These are phyloP conservation scores for Epiperipatus broadwayi DNA, from an alignment of 2,888 invertebrate species.

Conservation along the genomic window DNA sequence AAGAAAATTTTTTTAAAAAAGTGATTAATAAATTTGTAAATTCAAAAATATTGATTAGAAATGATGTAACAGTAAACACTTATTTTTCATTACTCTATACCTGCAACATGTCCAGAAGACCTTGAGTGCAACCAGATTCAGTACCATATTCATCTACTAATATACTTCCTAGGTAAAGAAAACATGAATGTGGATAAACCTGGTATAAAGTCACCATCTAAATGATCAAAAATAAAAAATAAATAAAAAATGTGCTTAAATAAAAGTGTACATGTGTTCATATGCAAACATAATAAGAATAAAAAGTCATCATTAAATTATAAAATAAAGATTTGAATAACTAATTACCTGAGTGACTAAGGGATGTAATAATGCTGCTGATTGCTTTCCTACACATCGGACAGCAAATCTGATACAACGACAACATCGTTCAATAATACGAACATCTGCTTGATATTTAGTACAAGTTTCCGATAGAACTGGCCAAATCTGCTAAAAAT, in stretches of 20 bases:
- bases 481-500: conserved; percentile 56
- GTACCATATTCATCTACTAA: conserved; percentile 72
- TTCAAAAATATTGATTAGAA: too few species aligned
- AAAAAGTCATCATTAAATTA: conserved; percentile 13
- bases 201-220: conserved; percentile 52
- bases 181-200: conserved; percentile 56
- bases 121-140: conserved; percentile 47
- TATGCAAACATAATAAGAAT: not conserved
- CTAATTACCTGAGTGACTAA: conserved; percentile 51
- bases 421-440: conserved; percentile 80
- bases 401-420: conserved; percentile 71
- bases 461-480: conserved; percentile 54
- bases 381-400: conserved; percentile 60
- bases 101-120: conserved; percentile 63
- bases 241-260: too few species aligned
- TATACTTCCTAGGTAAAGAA: conserved; percentile 67
- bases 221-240: conserved; percentile 18
- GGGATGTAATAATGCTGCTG: conserved; percentile 52
- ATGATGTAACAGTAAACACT: too few species aligned
- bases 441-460: conserved; percentile 56
- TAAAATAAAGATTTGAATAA: conserved; percentile 14
- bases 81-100: too few species aligned
- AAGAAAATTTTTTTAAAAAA: conserved; percentile 23
- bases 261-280: not conserved
- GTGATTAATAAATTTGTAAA: conserved; percentile 59